A percentile compares a stretch with the other conserved stretches of the same genome.
These are phyloP conservation scores for Pyrochroa serraticornis DNA, from an alignment of 2,888 invertebrate species.

Conservation along the genomic window DNA sequence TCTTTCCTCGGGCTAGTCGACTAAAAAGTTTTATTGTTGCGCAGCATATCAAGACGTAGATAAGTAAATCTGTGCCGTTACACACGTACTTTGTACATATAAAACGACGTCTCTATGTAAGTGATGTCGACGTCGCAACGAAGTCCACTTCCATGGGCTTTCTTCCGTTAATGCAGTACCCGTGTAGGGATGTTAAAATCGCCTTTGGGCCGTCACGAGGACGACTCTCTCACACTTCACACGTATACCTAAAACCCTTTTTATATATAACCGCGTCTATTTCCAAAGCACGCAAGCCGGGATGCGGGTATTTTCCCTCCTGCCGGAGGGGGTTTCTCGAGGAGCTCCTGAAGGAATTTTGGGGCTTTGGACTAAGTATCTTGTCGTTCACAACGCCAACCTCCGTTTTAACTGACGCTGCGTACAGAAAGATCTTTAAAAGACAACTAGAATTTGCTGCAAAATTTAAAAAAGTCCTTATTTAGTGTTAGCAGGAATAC, in stretches of 20 bases:
- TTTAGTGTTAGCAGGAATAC: no score
- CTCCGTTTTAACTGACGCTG: no score
- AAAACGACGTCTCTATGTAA: constrained; percentile 35
- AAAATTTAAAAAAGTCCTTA: no score
- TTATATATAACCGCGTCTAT: constrained; percentile 37
- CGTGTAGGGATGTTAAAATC: constrained; percentile 58
- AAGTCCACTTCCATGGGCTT: constrained; percentile 47
- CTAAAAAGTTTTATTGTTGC: no score
- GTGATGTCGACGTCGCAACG: constrained; percentile 27
- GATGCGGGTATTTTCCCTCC: constrained; percentile 19
- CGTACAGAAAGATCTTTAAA: no score
- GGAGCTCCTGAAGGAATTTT: no score
- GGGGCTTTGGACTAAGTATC: no score
- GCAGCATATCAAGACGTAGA: neutral
- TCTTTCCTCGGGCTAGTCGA: no score
- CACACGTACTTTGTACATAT: constrained; percentile 39
- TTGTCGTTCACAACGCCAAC: no score
- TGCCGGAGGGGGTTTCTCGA: no score
- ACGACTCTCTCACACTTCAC: constrained; percentile 47
- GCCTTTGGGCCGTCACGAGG: constrained; percentile 55
- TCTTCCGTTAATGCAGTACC: constrained; percentile 58
- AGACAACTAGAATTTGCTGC: no score
- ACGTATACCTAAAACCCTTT: constrained; percentile 46
- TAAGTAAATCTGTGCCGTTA: constrained; percentile 31
- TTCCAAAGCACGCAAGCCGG: constrained; percentile 18